Conservation (phyloP, 1,140 invertebrate species). For the Bombus sylvicola region DNA sequence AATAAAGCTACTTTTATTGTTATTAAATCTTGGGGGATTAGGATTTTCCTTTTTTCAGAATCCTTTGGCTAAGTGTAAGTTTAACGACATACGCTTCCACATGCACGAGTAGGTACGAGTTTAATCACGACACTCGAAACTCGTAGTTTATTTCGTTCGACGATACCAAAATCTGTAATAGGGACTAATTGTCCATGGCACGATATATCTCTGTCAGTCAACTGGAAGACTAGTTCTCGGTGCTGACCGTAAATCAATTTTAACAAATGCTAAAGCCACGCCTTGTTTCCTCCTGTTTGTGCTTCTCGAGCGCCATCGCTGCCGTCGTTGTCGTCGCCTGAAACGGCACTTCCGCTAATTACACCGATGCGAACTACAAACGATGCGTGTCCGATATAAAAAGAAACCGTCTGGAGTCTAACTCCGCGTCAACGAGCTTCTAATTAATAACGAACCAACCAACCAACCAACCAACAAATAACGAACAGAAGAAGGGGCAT, state of each 20-base stretch:
- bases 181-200: not conserved
- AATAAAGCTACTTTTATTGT: no score
- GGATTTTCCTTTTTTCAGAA: no score
- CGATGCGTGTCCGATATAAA: not conserved
- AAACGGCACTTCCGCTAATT: not conserved
- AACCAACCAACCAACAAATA: not conserved
- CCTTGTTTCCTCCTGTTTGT: slow-evolving; percentile 5
- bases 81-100: no score
- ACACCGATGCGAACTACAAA: not conserved
- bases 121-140: not conserved
- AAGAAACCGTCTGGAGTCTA: not conserved
- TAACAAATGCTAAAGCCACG: not conserved
- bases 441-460: slow-evolving; percentile 19
- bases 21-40: no score
- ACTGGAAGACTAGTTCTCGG: not conserved
- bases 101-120: no score
- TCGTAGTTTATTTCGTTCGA: not conserved
- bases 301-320: not conserved
- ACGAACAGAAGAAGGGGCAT: not conserved
- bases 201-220: not conserved
- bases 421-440: not conserved
- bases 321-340: not conserved
- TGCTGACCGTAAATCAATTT: slow-evolving; percentile 2
- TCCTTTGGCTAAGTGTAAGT: no score
- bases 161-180: not conserved